These are phyloP conservation scores for Chirona hameri DNA, from an alignment of 2,888 invertebrate species.

Conservation along the genomic window DNA sequence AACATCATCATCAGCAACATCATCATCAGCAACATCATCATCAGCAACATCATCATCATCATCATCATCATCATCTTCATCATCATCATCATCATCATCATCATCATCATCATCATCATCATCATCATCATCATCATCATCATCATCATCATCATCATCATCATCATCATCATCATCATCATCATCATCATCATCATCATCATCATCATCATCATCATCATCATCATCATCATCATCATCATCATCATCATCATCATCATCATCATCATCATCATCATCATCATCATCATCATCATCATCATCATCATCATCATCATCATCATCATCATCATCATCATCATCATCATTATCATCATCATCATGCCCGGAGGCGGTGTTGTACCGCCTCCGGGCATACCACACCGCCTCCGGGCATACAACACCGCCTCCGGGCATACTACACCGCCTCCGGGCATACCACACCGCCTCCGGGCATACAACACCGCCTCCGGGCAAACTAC, in stretches of 20 bases:
- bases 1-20: too few species aligned
- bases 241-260: background rate
- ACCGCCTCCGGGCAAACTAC: too few species aligned
- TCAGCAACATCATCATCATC: too few species aligned
- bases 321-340: background rate
- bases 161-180: too few species aligned
- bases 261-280: background rate
- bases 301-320: background rate
- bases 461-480: too few species aligned
- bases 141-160: background rate
- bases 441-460: too few species aligned
- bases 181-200: background rate
- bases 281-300: background rate
- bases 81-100: background rate
- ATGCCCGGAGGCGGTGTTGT: background rate
- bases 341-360: background rate
- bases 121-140: background rate
- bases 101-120: background rate
- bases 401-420: too few species aligned
- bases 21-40: too few species aligned
- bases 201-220: background rate
- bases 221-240: background rate
- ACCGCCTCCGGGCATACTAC: too few species aligned
- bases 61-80: too few species aligned
- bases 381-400: too few species aligned